Evolutionary conservation across 2,888 invertebrate species (phyloP).

Genomic region (Eupsilia transversa): DNA sequence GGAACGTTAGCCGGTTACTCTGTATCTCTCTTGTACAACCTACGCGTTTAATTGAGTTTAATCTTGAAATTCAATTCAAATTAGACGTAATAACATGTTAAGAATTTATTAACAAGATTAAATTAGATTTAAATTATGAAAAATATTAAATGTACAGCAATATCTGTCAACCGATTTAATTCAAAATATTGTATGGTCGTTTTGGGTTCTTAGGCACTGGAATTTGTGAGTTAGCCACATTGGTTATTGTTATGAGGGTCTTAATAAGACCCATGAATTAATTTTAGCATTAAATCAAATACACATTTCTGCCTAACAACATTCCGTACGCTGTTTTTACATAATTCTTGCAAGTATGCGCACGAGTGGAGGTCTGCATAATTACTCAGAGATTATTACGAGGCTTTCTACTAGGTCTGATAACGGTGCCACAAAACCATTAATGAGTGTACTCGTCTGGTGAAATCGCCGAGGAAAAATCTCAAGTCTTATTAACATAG

Average conservation of each 20-base stretch:
- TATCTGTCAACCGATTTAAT: constrained; percentile 42
- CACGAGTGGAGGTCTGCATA: constrained; percentile 59
- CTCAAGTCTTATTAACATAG: constrained; percentile 88
- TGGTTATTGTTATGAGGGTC: constrained; percentile 31
- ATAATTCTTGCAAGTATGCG: constrained; percentile 33
- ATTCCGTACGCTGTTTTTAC: constrained; percentile 6
- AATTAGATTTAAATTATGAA: constrained; percentile 44
- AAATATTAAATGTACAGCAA: constrained; percentile 20
- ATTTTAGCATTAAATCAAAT: constrained; percentile 27
- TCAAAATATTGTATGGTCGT: constrained; percentile 31
- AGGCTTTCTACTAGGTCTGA: constrained; percentile 83
- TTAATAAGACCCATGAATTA: constrained; percentile 14
- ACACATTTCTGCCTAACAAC: background rate
- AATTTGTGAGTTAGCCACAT: constrained; percentile 25
- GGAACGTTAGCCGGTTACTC: constrained; percentile 30
- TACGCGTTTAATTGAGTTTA: constrained; percentile 41
- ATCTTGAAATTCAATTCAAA: constrained; percentile 56
- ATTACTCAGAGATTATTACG: constrained; percentile 71
- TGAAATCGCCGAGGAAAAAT: constrained; percentile 89
- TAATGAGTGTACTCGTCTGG: constrained; percentile 85
- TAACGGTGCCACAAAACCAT: constrained; percentile 86
- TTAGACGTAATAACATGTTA: constrained; percentile 40
- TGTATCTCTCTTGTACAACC: constrained; percentile 31
- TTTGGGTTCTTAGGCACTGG: constrained; percentile 9
- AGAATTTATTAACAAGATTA: constrained; percentile 43